Evolutionary conservation across 2,888 invertebrate species (phyloP), one percentile per base, ranked within the genome.

Genomic region (Temnothorax rugatulus): DNA sequence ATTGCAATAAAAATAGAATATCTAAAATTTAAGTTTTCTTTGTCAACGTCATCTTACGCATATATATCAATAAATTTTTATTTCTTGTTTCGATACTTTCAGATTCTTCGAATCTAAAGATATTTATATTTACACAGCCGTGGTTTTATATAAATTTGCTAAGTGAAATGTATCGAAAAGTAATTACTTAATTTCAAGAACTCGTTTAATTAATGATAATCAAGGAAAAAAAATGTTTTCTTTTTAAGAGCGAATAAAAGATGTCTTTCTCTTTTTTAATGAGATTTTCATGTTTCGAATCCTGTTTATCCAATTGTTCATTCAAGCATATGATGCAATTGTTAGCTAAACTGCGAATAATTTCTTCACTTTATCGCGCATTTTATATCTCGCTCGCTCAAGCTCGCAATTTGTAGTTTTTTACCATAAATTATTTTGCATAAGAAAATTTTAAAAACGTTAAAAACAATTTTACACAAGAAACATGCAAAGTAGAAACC

Each of bases 41-140:
- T 34, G 1, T 64, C 38, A 38, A 34, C 34, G 4, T 34, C 0
- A 34, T 38, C 7, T 29, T 59, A 21, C 9, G 29, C 18, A n/a
- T 11, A n/a, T 9, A 13, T 38, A 63, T 41, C 38, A 64, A 11
- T 25, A 25, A 25, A 25, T 7, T 66, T 41, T 44, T 25, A 21
- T 47, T 66, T 47, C 15, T 34, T 5, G 47, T 5, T 68, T 44
- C 15, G 15, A 25, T 69, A 11, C 18, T 50, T 29, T 34, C 8
- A 29, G 25, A 68, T 52, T 52, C 69, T 34, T 52, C 8, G 11
- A 68, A 68, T 0, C 34, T 34, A 13, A 50, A 52, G 15, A 15
- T 52, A 52, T 52, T 13, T 69, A 29, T 13, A 52, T 69, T 69
- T n/a, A 52, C 69, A 69, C 69, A 69, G 50, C 50, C 29, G 69